Evolutionary conservation across 2,113 vertebrate species (phyloP), one percentile per base, ranked within the genome.

Genomic region (Indicator indicator): DNA sequence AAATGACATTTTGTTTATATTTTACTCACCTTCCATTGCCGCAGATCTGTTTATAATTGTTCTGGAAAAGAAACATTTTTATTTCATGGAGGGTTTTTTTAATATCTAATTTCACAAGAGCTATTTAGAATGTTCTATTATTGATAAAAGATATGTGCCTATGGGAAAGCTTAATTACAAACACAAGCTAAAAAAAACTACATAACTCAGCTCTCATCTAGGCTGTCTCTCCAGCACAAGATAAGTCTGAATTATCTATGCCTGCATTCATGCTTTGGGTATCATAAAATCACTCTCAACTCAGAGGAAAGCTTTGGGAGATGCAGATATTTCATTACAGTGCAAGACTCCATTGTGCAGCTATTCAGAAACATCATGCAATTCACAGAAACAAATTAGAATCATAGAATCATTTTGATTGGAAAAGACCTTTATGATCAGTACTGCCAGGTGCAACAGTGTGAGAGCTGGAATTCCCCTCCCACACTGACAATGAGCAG

Each of bases 21-120:
- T 92, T 91, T 90, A 95, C 96, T 94, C 74, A 97, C 97, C 59
- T 78, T 95, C 46, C 94, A 93, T 93, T 81, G 58, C 46, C 0
- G 5, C 42, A 50, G 65, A 50, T 70, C 81, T 59, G 65, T 73
- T 79, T 93, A 38, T 10, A 89, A 33, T 9, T 56, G 48, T 33
- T 79, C 97, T 97, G 95, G 19, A 94, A 96, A 94, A 95, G 15
- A 93, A 93, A 85, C 3, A 88, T 42, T 82, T 79, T 69, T 83
- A n/a, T 80, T 54, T 78, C 6, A 33, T 26, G 18, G 26, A 26
- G 16, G 3, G 23, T 1, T 3, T 1, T 69, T 54, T 28, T 12
- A 75, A 85, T 19, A 87, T 3, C 60, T 21, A 14, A 64, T 82
- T 86, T 86, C 63, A 89, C 4, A 87, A 46, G 23, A 90, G 12